Evolutionary conservation across 2,797 vertebrate genomes (phyloP).

Genomic region (Buceros bicornis): DNA sequence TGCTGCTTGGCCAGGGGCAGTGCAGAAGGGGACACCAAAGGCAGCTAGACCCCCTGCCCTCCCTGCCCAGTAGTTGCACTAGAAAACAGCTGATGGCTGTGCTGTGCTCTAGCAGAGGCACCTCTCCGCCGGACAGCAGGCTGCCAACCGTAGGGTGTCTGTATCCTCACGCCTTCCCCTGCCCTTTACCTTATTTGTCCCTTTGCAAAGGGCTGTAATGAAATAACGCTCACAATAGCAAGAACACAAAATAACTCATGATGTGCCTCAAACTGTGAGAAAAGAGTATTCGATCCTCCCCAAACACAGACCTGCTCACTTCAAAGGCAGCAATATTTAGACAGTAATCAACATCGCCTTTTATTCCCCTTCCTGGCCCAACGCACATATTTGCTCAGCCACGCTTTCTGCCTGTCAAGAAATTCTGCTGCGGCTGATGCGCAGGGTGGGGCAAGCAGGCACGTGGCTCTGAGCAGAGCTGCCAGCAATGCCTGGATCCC

Average conservation of each 20-base stretch:
- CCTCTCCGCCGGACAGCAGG: neutral
- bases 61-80: neutral
- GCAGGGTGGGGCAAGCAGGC: neutral
- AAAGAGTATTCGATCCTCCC: neutral
- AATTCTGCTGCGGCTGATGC: accelerated
- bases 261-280: slow-evolving; percentile 56
- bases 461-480: accelerated
- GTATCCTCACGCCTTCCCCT: neutral
- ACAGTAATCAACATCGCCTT: neutral
- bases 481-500: neutral
- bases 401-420: neutral
- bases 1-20: neutral
- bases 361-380: neutral
- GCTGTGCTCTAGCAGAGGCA: neutral
- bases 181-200: slow-evolving; percentile 64
- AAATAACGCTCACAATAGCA: neutral
- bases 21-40: neutral
- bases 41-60: neutral
- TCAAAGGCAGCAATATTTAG: slow-evolving; percentile 36
- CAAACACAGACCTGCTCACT: slow-evolving; percentile 39
- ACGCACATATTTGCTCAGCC: neutral
- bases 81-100: neutral
- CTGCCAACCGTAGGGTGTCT: neutral
- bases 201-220: neutral
- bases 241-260: slow-evolving; percentile 61